Percentiles rank a stretch among this genome's conserved stretches.
Evolutionary conservation across 2,113 vertebrate genomes (phyloP).

Genomic region (Carassius gibelio): DNA sequence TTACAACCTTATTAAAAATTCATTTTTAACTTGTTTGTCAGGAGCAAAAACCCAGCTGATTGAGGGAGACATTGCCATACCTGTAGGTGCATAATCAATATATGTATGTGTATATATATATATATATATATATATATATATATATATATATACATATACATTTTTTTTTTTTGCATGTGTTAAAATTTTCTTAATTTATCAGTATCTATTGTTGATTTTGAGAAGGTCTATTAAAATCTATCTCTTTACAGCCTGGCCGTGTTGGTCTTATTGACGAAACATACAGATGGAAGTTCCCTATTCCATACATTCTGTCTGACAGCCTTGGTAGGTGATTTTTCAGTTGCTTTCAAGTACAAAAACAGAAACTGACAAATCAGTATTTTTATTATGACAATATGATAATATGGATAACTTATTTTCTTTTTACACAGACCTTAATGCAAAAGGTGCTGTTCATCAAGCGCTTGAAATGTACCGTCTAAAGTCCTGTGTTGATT

Average conservation of each 20-base stretch:
- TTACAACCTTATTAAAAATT: not conserved
- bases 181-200: not conserved
- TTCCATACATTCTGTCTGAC: conserved; percentile 89
- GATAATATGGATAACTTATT: not conserved
- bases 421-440: conserved; percentile 65
- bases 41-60: conserved; percentile 81
- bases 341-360: not conserved
- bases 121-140: not conserved
- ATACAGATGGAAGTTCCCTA: conserved; percentile 84
- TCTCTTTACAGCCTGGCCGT: conserved; percentile 65
- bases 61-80: conserved; percentile 85
- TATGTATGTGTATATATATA: not conserved
- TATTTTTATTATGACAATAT: not conserved
- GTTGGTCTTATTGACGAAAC: conserved; percentile 77
- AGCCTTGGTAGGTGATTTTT: conserved; percentile 77
- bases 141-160: not conserved
- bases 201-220: not conserved
- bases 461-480: conserved; percentile 90
- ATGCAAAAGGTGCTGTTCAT: conserved; percentile 79
- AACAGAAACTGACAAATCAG: not conserved
- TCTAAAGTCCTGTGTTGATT: conserved; percentile 90
- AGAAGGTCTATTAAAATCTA: not conserved
- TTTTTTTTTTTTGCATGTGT: not conserved
- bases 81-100: conserved; percentile 60
- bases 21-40: conserved; percentile 47